Percentiles rank a stretch among this genome's conserved stretches.
Conservation (phyloP, 2,113 vertebrate species). For the Pedionomus torquatus region DNA sequence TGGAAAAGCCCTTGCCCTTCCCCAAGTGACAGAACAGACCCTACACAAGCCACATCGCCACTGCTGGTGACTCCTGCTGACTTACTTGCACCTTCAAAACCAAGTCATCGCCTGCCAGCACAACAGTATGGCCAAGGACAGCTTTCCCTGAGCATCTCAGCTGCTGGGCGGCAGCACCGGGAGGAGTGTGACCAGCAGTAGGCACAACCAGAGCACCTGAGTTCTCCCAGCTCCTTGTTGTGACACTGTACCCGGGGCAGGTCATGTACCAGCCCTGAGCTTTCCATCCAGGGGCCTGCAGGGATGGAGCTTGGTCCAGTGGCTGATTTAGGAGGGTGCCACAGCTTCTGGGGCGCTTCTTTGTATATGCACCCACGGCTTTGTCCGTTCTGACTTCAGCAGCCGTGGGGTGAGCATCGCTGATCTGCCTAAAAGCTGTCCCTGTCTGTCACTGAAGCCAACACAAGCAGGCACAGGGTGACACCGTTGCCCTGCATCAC, state of each 20-base stretch:
- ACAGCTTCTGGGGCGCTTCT: fast-evolving
- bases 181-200: neutral
- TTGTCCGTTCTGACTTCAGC: neutral
- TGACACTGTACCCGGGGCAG: neutral
- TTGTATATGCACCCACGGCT: neutral
- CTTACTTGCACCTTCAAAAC: neutral
- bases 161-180: neutral
- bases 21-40: neutral
- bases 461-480: neutral
- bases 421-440: neutral
- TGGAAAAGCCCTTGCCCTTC: neutral
- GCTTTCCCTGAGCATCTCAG: fast-evolving
- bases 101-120: neutral
- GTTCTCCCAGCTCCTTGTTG: neutral
- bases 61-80: neutral
- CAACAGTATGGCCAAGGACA: fast-evolving
- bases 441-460: neutral
- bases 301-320: neutral
- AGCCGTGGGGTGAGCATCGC: neutral
- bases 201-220: neutral
- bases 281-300: neutral
- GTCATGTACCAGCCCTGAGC: neutral
- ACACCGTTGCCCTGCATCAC: neutral
- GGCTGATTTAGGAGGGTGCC: neutral
- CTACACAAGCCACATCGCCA: neutral